A percentile compares a stretch with the other conserved stretches of the same genome.
Evolutionary conservation across 2,888 invertebrate genomes (phyloP).

Genomic region (Oscheius sp.): DNA sequence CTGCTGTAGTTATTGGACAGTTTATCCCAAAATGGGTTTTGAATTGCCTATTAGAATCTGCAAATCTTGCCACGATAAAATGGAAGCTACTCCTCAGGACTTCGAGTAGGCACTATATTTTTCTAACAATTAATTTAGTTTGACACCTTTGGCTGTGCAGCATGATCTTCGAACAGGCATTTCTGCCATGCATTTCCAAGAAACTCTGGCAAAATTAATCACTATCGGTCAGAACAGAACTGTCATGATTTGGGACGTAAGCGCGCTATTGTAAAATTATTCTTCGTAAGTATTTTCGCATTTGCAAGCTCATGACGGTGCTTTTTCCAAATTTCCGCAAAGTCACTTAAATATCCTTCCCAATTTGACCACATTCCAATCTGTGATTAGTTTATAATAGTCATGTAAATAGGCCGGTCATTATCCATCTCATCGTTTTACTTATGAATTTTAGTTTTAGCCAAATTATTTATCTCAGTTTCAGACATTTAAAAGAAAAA

Average conservation of each 20-base stretch:
- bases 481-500: not conserved
- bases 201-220: slow-evolving; percentile 84
- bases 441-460: not conserved
- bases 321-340: not conserved
- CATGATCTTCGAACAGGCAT: slow-evolving; percentile 94
- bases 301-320: not conserved
- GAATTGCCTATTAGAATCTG: slow-evolving; percentile 97
- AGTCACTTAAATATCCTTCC: too few relatives aligned
- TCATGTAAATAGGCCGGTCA: not conserved
- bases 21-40: slow-evolving; percentile 94
- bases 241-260: slow-evolving; percentile 78
- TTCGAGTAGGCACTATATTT: slow-evolving; percentile 56
- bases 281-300: not conserved
- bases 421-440: not conserved
- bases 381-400: not conserved
- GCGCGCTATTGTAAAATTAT: slow-evolving; percentile 24
- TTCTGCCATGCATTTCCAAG: slow-evolving; percentile 85
- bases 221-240: slow-evolving; percentile 93
- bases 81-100: slow-evolving; percentile 64
- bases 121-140: slow-evolving; percentile 75
- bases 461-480: not conserved
- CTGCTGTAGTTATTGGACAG: slow-evolving; percentile 87
- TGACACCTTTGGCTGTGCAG: slow-evolving; percentile 89
- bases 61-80: slow-evolving; percentile 81
- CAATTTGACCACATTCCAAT: not conserved